Percentiles rank a stretch among this genome's conserved stretches.
phyloP scores from a whole-genome alignment of 2,888 invertebrate species.

The Lasius fuliginosus region DNA sequence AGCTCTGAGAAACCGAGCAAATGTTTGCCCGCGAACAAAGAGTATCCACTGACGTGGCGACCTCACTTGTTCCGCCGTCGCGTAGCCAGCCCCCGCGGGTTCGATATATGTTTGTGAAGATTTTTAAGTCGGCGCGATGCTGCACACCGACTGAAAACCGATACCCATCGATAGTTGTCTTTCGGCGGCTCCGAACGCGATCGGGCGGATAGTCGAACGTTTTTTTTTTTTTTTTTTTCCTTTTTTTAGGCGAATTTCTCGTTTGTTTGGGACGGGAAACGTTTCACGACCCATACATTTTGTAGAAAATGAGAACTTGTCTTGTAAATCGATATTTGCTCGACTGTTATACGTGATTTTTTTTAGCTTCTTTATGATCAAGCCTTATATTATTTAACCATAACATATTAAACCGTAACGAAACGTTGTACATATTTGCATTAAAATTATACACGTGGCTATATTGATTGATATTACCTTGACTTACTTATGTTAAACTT shows the following conservation, averaged over 20 bases:
- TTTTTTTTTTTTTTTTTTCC: background rate
- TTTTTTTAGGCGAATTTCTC: slow-evolving; percentile 33
- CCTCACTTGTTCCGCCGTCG: slow-evolving; percentile 71
- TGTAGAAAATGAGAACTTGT: slow-evolving; percentile 12
- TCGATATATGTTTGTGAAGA: slow-evolving; percentile 80
- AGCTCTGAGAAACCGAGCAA: slow-evolving; percentile 71
- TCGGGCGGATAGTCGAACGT: background rate
- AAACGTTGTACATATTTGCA: slow-evolving; percentile 26
- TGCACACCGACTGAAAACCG: slow-evolving; percentile 64
- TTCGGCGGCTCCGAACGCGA: background rate
- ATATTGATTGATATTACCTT: slow-evolving; percentile 11
- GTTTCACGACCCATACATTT: background rate
- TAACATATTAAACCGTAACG: background rate
- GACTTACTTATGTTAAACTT: slow-evolving; percentile 23
- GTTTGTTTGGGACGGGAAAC: slow-evolving; percentile 16
- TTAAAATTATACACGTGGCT: slow-evolving; percentile 15
- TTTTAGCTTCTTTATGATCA: background rate
- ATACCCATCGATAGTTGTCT: slow-evolving; percentile 58
- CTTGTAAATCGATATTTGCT: background rate
- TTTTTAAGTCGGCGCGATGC: slow-evolving; percentile 70
- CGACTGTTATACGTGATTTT: background rate
- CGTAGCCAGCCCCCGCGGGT: slow-evolving; percentile 68
- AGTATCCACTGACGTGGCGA: slow-evolving; percentile 77
- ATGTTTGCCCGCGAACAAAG: slow-evolving; percentile 82
- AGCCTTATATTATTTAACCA: background rate